Percentiles rank a stretch among this genome's conserved stretches.
Evolutionary conservation across 2,113 vertebrate species (phyloP).

Genomic region (Ciconia maguari): DNA sequence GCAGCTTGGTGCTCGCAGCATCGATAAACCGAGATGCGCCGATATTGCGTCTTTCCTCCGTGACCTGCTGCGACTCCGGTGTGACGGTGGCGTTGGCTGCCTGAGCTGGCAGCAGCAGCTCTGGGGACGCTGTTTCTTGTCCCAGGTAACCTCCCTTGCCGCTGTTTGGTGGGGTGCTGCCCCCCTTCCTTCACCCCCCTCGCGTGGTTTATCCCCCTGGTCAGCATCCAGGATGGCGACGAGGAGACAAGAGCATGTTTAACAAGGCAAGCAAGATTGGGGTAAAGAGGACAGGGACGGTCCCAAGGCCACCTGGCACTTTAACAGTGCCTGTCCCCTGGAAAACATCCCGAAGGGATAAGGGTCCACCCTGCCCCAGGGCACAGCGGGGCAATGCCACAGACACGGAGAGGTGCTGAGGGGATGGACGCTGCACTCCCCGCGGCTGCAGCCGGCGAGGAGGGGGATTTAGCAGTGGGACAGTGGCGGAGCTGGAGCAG

Average conservation of each 20-base stretch:
- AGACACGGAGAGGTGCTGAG: accelerated
- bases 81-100: background rate
- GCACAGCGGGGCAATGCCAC: accelerated
- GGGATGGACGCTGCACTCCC: accelerated
- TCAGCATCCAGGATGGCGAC: accelerated
- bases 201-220: accelerated
- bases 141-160: background rate
- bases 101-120: background rate
- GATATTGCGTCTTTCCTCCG: accelerated
- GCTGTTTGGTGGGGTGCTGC: background rate
- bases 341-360: background rate
- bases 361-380: background rate
- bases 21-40: accelerated
- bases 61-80: background rate
- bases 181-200: background rate
- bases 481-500: accelerated
- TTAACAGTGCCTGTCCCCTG: background rate
- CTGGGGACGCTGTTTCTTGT: background rate
- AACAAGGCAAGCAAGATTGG: background rate
- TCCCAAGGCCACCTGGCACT: background rate
- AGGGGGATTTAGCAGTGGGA: background rate
- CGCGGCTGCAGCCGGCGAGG: accelerated
- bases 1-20: background rate
- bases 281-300: background rate
- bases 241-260: background rate